Percentiles rank a stretch among this genome's conserved stretches.
Conservation (phyloP, 2,888 invertebrate species). For the Arrhopalites spinosus region DNA sequence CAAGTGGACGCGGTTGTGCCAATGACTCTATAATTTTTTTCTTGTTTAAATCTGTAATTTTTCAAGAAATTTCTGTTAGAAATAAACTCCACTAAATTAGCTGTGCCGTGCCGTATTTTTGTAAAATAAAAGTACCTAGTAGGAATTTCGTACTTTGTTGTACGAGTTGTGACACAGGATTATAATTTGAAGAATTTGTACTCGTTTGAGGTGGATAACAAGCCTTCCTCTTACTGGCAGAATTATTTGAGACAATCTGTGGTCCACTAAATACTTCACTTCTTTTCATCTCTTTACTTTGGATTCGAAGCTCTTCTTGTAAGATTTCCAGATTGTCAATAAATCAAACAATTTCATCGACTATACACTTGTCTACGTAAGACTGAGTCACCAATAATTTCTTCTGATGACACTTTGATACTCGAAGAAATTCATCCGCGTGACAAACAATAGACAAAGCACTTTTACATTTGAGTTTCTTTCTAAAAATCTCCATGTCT, state of each 20-base stretch:
- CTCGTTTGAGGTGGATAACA: constrained; percentile 33
- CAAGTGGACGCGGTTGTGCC: background rate
- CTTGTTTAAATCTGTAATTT: background rate
- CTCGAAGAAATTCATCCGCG: constrained; percentile 74
- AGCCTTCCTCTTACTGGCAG: constrained; percentile 43
- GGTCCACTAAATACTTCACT: no score
- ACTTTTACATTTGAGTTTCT: constrained; percentile 72
- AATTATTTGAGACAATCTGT: no score
- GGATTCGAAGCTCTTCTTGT: constrained; percentile 33
- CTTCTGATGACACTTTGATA: constrained; percentile 72
- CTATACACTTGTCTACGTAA: constrained; percentile 77
- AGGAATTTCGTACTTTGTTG: constrained; percentile 46
- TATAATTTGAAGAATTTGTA: background rate
- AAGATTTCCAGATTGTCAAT: constrained; percentile 41
- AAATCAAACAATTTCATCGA: constrained; percentile 60
- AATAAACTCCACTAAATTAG: background rate
- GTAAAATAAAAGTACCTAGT: background rate
- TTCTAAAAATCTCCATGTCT: constrained; percentile 76
- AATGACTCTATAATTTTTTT: background rate
- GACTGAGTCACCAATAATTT: constrained; percentile 76
- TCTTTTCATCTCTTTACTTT: no score
- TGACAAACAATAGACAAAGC: constrained; percentile 79
- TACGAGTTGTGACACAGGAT: constrained; percentile 45
- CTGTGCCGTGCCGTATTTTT: background rate
- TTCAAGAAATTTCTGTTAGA: background rate